These are phyloP conservation scores for Ophion costatus DNA, from an alignment of 2,888 invertebrate genomes.

Conservation along the genomic window DNA sequence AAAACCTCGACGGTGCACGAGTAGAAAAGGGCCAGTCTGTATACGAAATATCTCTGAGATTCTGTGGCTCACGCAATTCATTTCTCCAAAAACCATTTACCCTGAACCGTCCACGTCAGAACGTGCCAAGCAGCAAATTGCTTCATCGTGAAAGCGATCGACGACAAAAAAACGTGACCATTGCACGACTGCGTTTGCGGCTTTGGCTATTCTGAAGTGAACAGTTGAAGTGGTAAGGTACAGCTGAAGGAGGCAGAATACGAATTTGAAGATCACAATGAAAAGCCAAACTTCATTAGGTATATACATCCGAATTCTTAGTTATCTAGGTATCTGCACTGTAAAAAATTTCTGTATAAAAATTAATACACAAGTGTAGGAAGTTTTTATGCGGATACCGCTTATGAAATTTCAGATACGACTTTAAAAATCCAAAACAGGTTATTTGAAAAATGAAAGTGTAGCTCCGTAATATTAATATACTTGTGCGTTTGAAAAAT, in stretches of 20 bases:
- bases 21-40: too few relatives aligned
- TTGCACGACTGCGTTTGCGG: conserved; percentile 21
- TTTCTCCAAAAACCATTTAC: conserved; percentile 21
- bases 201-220: neutral
- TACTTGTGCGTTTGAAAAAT: too few relatives aligned
- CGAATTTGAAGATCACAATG: neutral
- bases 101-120: neutral
- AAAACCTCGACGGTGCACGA: too few relatives aligned
- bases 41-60: neutral
- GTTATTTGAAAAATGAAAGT: too few relatives aligned
- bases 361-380: too few relatives aligned
- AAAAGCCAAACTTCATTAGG: neutral
- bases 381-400: too few relatives aligned
- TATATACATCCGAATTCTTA: too few relatives aligned
- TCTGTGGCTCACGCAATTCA: neutral
- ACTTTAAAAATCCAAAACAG: too few relatives aligned
- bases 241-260: neutral
- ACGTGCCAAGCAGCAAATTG: conserved; percentile 17
- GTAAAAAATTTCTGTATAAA: too few relatives aligned
- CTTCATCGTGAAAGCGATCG: neutral
- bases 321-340: too few relatives aligned
- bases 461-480: too few relatives aligned
- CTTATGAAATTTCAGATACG: too few relatives aligned
- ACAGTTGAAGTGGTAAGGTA: neutral
- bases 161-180: neutral